Evolutionary conservation across 2,888 invertebrate species (phyloP), one percentile per base, ranked within the genome.

Genomic region (Lasioglossum malachurum): DNA sequence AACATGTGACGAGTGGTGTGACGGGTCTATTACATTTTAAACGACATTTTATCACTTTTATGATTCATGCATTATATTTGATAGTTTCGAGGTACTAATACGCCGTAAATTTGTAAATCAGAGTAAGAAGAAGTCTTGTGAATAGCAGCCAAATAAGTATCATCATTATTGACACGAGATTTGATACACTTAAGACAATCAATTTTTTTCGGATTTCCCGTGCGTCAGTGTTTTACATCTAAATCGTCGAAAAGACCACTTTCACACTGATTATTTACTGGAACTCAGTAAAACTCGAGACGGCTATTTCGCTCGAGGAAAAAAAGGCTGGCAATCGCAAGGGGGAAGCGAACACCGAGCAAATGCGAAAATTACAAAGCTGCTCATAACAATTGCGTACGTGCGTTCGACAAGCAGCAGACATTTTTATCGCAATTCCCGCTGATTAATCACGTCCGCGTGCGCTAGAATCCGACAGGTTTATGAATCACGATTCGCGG

Each of bases 371-470:
- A 73, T 83, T 38, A 38, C n/a, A 60, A 44, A 53, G 38, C 19
- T 60, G 31, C 44, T 71, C 74, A 76, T 77, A 86, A 78, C 82
- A 78, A 86, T 77, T 80, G 77, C 75, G 57, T 57, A 23, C 75
- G 53, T 74, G 77, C 82, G 71, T 64, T 78, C 46, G 49, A n/a
- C 35, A 38, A 74, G 74, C 71, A 49, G 44, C 46, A 72, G 1
- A 71, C 23, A 87, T 41, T 87, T 79, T 87, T 84, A 87, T 79
- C 77, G 49, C 49, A 75, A 72, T 57, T 46, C 1, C 16, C 7
- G 64, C 60, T 81, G 80, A 91, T 91, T 89, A 91, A 81, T 89
- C 91, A 89, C 84, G 83, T 57, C 87, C 82, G 84, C 84, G 83
- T 57, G 87, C 82, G 84, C 87, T 88, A 86, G 78, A 86, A 82